phyloP scores from a whole-genome alignment of 2,797 vertebrate species.

The Micrastur ruficollis region DNA sequence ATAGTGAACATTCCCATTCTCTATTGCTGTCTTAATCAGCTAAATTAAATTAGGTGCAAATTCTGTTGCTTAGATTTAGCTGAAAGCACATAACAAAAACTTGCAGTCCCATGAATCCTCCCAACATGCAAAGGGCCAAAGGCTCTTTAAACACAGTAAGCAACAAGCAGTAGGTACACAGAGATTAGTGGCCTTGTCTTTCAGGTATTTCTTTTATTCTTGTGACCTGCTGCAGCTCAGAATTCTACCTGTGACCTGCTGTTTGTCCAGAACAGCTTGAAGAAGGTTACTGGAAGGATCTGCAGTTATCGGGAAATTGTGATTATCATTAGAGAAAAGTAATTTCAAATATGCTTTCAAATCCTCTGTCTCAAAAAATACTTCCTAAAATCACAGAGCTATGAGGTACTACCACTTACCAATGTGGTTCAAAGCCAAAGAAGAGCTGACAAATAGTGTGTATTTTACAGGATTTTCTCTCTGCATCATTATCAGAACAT shows the following conservation, averaged over 20 bases:
- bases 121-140: neutral
- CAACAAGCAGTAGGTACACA: neutral
- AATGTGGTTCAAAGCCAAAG: neutral
- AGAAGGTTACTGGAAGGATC: neutral
- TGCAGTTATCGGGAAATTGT: neutral
- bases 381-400: neutral
- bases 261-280: neutral
- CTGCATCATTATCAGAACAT: neutral
- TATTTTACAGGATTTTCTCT: neutral
- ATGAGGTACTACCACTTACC: neutral
- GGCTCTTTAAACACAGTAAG: neutral
- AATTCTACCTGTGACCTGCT: neutral
- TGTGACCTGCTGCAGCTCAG: neutral
- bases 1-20: neutral
- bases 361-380: neutral
- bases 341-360: neutral
- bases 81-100: neutral
- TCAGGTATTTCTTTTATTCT: neutral
- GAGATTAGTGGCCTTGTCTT: neutral
- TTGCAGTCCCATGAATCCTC: neutral
- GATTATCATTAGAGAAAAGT: neutral
- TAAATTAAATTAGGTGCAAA: neutral
- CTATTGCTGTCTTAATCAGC: neutral
- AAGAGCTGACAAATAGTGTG: neutral
- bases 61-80: neutral